phyloP scores from a whole-genome alignment of 2,888 invertebrate genomes.

The Acronicta aceris region DNA sequence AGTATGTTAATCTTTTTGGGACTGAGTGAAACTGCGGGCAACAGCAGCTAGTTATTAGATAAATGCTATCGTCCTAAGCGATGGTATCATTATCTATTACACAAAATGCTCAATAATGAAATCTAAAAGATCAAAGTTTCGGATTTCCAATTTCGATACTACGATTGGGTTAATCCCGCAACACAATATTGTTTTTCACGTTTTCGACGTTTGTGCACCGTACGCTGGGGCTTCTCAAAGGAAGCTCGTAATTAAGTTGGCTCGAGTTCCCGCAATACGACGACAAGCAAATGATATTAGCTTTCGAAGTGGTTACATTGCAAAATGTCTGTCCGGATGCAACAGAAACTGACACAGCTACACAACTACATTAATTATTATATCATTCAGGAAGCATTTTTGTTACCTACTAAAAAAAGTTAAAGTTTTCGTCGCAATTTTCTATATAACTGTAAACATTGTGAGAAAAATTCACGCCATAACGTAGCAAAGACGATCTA shows the following conservation, averaged over 20 bases:
- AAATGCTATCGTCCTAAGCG: slow-evolving; percentile 13
- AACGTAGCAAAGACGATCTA: slow-evolving; percentile 49
- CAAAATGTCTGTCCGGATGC: slow-evolving; percentile 62
- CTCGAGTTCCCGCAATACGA: slow-evolving; percentile 65
- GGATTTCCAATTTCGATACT: slow-evolving; percentile 32
- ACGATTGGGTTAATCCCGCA: slow-evolving; percentile 52
- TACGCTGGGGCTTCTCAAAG: slow-evolving; percentile 63
- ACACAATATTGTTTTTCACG: slow-evolving; percentile 63
- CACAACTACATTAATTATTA: slow-evolving; percentile 17
- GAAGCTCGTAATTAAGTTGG: slow-evolving; percentile 71
- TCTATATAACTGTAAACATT: slow-evolving; percentile 26
- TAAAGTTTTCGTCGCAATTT: slow-evolving; percentile 23
- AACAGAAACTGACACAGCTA: slow-evolving; percentile 11
- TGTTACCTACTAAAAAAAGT: background rate
- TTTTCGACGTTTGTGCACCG: slow-evolving; percentile 52
- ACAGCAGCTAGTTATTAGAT: too few species aligned
- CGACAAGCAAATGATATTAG: slow-evolving; percentile 68
- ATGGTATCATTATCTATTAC: slow-evolving; percentile 25
- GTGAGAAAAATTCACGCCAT: slow-evolving; percentile 38
- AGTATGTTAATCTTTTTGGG: too few species aligned
- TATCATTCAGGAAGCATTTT: background rate
- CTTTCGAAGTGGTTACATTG: slow-evolving; percentile 61
- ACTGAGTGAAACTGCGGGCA: too few species aligned
- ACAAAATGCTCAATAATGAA: slow-evolving; percentile 25
- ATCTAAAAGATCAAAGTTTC: slow-evolving; percentile 23